phyloP scores from a whole-genome alignment of 2,113 vertebrate species.

The Hyaena hyaena region DNA sequence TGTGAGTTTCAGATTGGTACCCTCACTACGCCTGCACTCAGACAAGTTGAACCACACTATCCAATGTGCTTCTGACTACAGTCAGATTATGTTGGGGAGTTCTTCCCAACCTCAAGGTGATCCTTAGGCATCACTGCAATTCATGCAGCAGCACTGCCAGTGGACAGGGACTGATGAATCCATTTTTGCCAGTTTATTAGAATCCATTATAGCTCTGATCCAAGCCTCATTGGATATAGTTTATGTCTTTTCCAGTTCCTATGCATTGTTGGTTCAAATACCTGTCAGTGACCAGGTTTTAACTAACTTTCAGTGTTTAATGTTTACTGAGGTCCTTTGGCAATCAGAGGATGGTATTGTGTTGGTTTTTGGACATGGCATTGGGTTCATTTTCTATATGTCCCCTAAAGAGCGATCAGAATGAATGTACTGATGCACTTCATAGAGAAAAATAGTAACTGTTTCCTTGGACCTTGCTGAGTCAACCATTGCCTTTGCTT shows the following conservation, averaged over 20 bases:
- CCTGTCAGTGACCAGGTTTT: background rate
- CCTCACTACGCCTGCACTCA: background rate
- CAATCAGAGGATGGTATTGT: background rate
- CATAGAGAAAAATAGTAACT: background rate
- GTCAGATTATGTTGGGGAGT: background rate
- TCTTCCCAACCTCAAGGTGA: background rate
- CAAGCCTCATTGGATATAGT: background rate
- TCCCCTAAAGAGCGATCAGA: background rate
- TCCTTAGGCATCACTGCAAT: background rate
- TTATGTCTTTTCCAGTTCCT: background rate
- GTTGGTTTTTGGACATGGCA: background rate
- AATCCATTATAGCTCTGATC: background rate
- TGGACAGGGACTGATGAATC: background rate
- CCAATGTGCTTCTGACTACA: background rate
- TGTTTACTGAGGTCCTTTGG: background rate
- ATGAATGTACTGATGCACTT: background rate
- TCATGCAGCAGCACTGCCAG: background rate
- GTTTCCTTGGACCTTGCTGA: background rate
- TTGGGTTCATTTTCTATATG: background rate
- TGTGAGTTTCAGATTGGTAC: background rate
- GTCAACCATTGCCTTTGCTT: background rate
- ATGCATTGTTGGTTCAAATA: background rate
- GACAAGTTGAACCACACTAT: background rate
- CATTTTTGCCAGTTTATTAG: background rate
- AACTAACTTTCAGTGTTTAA: background rate